Evolutionary conservation across 2,113 vertebrate genomes (phyloP), one percentile per base, ranked within the genome.

Genomic region (Psammodynastes pulverulentus): DNA sequence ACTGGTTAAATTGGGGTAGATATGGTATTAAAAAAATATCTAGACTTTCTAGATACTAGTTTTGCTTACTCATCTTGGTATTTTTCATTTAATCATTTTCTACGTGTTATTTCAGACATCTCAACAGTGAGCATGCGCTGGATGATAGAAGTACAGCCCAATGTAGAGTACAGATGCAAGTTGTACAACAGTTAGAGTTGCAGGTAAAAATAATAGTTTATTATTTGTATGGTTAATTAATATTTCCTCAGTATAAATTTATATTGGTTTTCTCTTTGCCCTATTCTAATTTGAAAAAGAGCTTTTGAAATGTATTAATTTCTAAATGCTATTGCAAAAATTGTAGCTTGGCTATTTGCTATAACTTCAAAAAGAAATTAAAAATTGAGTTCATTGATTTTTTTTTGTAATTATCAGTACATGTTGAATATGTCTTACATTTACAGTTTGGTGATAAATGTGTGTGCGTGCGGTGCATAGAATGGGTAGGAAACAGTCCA

Each of bases 101-200:
- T 98, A 88, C 98, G 96, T 98, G 93, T 98, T 97, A 97, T 98
- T 97, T 93, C 98, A 99, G 99, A 98, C 99, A 99, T 98, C 99
- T 99, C 96, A 99, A 99, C 98, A 99, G 98, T 94, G 99, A 99
- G 98, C 99, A 99, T 96, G 99, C 99, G 96, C 97, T 99, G 98
- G 99, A 99, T 97, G 99, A 99, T 98, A 98, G 99, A 98, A 99
- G 99, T 98, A 99, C 99, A 94, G 99, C 99, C 96, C 99, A 99
- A 98, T 99, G 99, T 97, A 98, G 99, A 98, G 99, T 99, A 96
- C 99, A 99, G 97, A 99, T 99, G 99, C 99, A 99, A 98, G 99
- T 99, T 97, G 99, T 99, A 93, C 99, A 99, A 97, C 99, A 99
- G 98, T 99, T 99, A 98, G 99, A 99, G 97, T 98, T 99, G 97